A percentile compares a stretch with the other conserved stretches of the same genome.
Evolutionary conservation across 2,113 vertebrate genomes (phyloP).

Genomic region (Poecilia latipinna): DNA sequence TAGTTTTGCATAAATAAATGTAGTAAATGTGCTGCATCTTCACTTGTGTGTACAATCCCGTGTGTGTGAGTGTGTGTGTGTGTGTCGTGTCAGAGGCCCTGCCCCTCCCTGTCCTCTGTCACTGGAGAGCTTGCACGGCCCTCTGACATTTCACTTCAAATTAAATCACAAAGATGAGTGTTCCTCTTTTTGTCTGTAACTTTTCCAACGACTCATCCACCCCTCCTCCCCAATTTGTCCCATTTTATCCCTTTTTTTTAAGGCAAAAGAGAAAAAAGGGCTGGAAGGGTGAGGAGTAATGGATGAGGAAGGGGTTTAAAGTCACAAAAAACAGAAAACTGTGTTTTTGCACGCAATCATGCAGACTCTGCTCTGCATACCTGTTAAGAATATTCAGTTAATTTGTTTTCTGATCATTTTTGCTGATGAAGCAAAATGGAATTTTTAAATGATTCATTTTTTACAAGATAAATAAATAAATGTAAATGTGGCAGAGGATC

Average conservation of each 20-base stretch:
- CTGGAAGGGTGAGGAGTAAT: neutral
- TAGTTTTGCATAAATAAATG: conserved; percentile 31
- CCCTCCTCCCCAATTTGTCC: conserved; percentile 53
- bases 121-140: conserved; percentile 60
- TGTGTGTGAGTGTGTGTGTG: conserved; percentile 26
- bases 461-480: too few species aligned
- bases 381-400: neutral
- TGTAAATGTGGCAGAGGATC: too few species aligned
- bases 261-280: conserved; percentile 8
- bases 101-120: conserved; percentile 61
- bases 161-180: conserved; percentile 71
- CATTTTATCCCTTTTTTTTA: conserved; percentile 7
- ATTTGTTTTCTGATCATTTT: neutral
- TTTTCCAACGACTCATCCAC: conserved; percentile 31
- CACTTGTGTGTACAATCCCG: neutral
- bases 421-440: neutral
- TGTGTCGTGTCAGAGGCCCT: conserved; percentile 40
- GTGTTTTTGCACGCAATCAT: conserved; percentile 38
- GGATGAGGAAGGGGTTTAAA: conserved; percentile 8
- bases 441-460: too few species aligned
- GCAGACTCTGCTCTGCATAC: neutral
- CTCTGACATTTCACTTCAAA: conserved; percentile 72
- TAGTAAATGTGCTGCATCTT: conserved; percentile 13
- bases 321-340: conserved; percentile 46
- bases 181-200: conserved; percentile 35